Base-by-base conservation (phyloP, 92 coral and sea anemone genomes). In the Paragorgia papillata region DNA sequence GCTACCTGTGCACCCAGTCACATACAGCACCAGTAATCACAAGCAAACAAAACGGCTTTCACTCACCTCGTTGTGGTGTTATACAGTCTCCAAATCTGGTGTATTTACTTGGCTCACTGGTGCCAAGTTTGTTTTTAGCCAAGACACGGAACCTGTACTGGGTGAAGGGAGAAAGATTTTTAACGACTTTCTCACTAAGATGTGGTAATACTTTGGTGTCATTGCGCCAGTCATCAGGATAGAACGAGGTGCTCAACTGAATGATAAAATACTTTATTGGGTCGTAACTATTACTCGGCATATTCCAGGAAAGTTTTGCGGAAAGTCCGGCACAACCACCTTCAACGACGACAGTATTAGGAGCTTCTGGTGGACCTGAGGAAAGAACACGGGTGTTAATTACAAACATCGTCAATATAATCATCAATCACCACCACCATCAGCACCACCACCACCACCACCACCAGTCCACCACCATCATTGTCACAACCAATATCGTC, bases 61-160 rank as follows among this genome's bases (percentile, higher is more conserved):
- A 66, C 90, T 80, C 49, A 89, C 97, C 40, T 28, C 40, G 49
- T 40, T n/a, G 22, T n/a, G 62, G 57, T 0, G 96, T 92, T 40
- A 1, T 33, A 65, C 97, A 92, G 15, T 33, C n/a, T 3, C 73
- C 85, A 7, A 73, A 82, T 18, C 48, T 31, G 10, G 97, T 93
- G 1, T 91, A 86, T 13, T 54, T 31, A 70, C 97, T 93, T 9
- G 88, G 88, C 35, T 89, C 79, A 57, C 97, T 90, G 20, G 80
- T 85, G 18, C 97, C 97, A 65, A 90, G 62, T 7, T 74, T 68
- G 65, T 86, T 93, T 8, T 86, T 86, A 18, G 97, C 94, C 48
- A 92, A 73, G 69, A 93, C 58, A 9, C 97, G 89, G 76, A 93
- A 93, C 22, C 89, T 80, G 69, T 90, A 80, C 10, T 55, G 34